Evolutionary conservation across 2,888 invertebrate species (phyloP).

Genomic region (Epinotia nisella): DNA sequence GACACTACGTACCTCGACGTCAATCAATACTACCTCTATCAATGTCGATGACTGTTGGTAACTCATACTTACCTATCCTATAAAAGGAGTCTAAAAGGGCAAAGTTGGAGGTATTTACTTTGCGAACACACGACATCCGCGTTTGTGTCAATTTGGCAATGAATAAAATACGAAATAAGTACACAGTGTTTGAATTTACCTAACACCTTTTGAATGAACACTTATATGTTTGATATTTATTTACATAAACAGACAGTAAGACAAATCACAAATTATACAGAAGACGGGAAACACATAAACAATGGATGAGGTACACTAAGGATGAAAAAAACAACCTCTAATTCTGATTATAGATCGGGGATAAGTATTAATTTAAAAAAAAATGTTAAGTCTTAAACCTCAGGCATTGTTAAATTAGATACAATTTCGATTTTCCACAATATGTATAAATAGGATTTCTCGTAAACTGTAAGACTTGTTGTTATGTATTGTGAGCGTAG

Average conservation of each 20-base stretch:
- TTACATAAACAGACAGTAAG: neutral
- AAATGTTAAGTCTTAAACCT: too few species aligned
- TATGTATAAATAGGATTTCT: neutral
- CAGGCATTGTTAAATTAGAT: too few species aligned
- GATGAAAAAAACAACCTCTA: too few species aligned
- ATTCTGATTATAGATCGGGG: too few species aligned
- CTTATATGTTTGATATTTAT: neutral
- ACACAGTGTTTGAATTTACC: too few species aligned
- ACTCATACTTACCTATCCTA: neutral
- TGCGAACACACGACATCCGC: constrained; percentile 15
- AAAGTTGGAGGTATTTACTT: constrained; percentile 35
- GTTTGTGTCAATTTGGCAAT: constrained; percentile 23
- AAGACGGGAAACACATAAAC: neutral
- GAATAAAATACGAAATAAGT: constrained; percentile 1
- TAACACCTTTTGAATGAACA: neutral
- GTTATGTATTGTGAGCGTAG: constrained; percentile 7
- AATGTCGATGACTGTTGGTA: constrained; percentile 17
- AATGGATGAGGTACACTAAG: neutral
- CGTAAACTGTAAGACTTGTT: constrained; percentile 5
- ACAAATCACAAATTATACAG: neutral
- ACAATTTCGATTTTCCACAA: neutral
- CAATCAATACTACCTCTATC: too few species aligned
- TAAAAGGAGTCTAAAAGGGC: constrained; percentile 20
- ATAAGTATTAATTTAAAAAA: too few species aligned
- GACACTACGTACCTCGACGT: too few species aligned